Conservation (phyloP, 35 echinoderm and acorn worm species). For the Heliocidaris erythrogramma region DNA sequence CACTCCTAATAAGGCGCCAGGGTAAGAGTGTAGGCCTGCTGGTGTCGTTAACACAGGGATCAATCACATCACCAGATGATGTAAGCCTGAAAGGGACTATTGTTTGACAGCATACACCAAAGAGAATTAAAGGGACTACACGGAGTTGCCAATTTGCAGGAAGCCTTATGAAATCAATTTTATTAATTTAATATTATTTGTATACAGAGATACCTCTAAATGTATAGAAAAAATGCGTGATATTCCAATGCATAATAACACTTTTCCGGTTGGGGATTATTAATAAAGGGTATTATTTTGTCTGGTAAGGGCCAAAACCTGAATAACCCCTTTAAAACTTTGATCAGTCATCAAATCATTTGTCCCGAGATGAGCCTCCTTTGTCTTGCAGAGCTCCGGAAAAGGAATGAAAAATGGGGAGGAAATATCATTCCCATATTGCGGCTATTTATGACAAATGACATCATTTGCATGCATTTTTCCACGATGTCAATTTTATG, state of each 20-base stretch:
- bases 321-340: neutral
- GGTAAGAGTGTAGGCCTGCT: neutral
- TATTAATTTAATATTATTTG: too few species aligned
- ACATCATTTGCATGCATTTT: constrained; percentile 21
- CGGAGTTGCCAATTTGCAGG: neutral
- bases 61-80: neutral
- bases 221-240: too few species aligned
- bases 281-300: too few species aligned
- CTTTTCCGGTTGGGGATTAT: too few species aligned
- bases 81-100: neutral
- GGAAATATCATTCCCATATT: constrained; percentile 14
- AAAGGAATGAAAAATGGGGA: neutral
- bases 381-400: neutral
- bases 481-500: constrained; percentile 21
- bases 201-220: too few species aligned
- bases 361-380: neutral
- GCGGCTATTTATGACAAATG: constrained; percentile 30
- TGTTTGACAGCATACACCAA: neutral
- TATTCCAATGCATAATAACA: too few species aligned
- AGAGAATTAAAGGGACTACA: neutral
- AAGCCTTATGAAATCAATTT: neutral
- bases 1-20: neutral
- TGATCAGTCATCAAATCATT: neutral
- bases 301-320: too few species aligned
- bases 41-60: neutral